Evolutionary conservation across 2,113 vertebrate genomes (phyloP).

Genomic region (Castor canadensis): DNA sequence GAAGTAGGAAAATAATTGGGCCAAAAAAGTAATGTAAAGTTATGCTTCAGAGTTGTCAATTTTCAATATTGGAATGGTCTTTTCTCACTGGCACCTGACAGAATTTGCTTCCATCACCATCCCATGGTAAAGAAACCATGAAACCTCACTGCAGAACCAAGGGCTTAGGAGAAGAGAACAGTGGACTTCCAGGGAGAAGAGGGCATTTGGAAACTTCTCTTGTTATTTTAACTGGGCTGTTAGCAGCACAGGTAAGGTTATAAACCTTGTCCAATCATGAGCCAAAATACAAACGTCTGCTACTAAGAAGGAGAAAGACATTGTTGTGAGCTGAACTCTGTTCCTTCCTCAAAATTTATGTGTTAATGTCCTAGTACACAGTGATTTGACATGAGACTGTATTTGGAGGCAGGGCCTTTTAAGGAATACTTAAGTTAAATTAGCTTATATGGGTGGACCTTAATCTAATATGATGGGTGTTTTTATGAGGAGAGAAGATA

Average conservation of each 20-base stretch:
- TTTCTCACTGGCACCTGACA: not conserved
- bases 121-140: not conserved
- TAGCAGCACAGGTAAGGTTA: not conserved
- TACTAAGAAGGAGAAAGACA: not conserved
- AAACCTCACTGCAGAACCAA: not conserved
- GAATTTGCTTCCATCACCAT: fast-evolving
- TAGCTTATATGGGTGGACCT: not conserved
- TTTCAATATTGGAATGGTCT: not conserved
- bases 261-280: not conserved
- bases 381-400: not conserved
- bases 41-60: not conserved
- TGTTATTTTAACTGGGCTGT: not conserved
- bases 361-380: not conserved
- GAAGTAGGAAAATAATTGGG: not conserved
- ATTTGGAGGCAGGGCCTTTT: not conserved
- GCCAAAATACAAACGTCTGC: not conserved
- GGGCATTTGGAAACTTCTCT: not conserved
- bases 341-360: not conserved
- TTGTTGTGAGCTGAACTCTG: not conserved
- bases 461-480: not conserved
- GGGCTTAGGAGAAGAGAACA: not conserved
- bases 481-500: not conserved
- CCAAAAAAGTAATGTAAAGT: not conserved
- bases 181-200: not conserved
- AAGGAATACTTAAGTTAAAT: not conserved